These are phyloP conservation scores for Agrilus mali DNA, from an alignment of 2,888 invertebrate genomes.

Conservation along the genomic window DNA sequence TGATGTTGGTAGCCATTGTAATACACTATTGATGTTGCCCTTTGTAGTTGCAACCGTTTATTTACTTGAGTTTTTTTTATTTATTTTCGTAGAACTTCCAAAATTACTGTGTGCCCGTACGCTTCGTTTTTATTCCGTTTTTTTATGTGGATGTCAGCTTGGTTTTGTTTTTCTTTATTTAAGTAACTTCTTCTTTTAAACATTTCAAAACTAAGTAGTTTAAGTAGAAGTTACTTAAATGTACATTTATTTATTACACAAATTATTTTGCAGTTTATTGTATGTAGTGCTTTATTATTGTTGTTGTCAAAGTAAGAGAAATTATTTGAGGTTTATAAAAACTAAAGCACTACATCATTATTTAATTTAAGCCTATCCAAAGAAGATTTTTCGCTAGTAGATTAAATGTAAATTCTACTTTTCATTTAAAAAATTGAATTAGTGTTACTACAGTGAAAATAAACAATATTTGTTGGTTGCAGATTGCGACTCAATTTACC, in stretches of 20 bases:
- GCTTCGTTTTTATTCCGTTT: slow-evolving; percentile 7
- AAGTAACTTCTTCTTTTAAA: neutral
- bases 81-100: slow-evolving; percentile 2
- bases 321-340: too few relatives aligned
- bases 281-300: too few relatives aligned
- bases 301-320: too few relatives aligned
- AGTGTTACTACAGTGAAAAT: neutral
- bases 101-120: slow-evolving; percentile 7
- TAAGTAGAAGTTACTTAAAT: too few relatives aligned
- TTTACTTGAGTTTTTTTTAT: slow-evolving; percentile 6
- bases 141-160: slow-evolving; percentile 28
- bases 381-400: too few relatives aligned
- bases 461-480: slow-evolving; percentile 11
- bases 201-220: too few relatives aligned
- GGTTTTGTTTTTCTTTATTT: slow-evolving; percentile 27
- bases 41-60: neutral
- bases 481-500: slow-evolving; percentile 59
- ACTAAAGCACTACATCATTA: too few relatives aligned
- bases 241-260: too few relatives aligned
- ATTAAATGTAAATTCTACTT: neutral
- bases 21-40: slow-evolving; percentile 1
- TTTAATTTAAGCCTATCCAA: too few relatives aligned
- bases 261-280: too few relatives aligned
- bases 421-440: neutral
- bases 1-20: slow-evolving; percentile 47